A percentile compares a stretch with the other conserved stretches of the same genome.
Conservation (phyloP, 2,113 vertebrate genomes). For the Pan paniscus region DNA sequence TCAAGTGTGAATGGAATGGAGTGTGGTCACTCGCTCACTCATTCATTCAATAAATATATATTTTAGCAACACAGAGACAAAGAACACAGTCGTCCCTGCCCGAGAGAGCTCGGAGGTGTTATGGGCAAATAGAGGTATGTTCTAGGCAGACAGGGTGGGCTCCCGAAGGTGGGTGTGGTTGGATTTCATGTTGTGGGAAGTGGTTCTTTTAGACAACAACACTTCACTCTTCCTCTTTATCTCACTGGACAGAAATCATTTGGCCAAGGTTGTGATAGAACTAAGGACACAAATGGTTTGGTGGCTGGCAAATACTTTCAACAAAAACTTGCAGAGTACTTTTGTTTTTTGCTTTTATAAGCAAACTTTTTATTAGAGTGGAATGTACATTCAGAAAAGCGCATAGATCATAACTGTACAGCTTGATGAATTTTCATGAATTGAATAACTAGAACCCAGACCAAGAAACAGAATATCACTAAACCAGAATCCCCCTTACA, state of each 20-base stretch:
- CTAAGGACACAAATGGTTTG: neutral
- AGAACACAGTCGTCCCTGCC: neutral
- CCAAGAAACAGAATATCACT: neutral
- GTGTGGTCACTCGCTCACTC: neutral
- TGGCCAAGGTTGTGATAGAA: neutral
- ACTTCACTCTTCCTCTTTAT: neutral
- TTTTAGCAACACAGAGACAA: neutral
- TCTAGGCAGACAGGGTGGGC: too few relatives aligned
- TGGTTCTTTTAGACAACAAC: neutral
- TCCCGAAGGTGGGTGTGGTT: neutral
- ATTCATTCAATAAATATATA: neutral
- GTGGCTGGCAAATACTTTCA: neutral
- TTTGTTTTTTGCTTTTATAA: neutral
- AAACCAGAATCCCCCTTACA: neutral
- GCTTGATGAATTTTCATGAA: neutral
- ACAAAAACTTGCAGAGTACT: neutral
- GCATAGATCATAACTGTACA: neutral
- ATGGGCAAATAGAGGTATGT: fast-evolving
- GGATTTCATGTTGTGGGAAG: neutral
- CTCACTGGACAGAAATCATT: neutral
- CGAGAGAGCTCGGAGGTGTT: neutral
- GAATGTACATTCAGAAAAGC: neutral
- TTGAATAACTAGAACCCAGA: neutral
- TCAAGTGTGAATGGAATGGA: neutral
- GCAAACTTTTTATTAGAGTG: neutral